Evolutionary conservation across 37 sponge, comb jelly and placozoan genomes (phyloP).

Genomic region (Spongia lamella): DNA sequence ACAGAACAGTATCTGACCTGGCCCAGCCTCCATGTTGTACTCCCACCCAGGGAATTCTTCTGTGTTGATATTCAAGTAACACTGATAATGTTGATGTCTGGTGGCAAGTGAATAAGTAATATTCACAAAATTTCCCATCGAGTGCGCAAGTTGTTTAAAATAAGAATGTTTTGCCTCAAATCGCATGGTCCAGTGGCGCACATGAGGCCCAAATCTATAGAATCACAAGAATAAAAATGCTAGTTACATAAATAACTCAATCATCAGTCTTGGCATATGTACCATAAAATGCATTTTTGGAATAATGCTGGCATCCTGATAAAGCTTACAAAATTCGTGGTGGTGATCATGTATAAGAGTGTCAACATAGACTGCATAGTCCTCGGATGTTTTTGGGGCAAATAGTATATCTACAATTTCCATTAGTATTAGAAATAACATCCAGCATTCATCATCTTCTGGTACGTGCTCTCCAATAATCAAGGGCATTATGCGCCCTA

Average conservation of each 20-base stretch:
- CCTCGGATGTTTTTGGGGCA: not conserved
- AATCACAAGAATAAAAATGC: too few relatives aligned
- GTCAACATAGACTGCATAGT: not conserved
- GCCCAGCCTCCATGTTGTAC: too few relatives aligned
- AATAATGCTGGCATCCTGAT: not conserved
- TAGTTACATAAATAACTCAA: not conserved
- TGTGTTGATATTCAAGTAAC: not conserved
- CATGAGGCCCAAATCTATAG: constrained; percentile 22
- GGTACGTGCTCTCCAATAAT: not conserved
- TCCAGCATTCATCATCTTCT: not conserved
- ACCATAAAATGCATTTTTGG: constrained; percentile 20
- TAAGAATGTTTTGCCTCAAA: constrained; percentile 11
- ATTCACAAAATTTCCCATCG: constrained; percentile 9
- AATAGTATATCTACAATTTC: not conserved
- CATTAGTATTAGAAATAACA: not conserved
- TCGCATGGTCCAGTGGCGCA: constrained; percentile 2
- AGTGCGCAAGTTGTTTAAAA: constrained; percentile 11
- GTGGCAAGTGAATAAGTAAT: not conserved
- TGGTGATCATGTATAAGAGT: constrained; percentile 18
- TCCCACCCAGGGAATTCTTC: too few relatives aligned
- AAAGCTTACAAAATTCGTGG: not conserved
- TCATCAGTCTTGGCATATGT: not conserved
- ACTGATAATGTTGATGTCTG: not conserved
- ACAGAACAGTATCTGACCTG: too few relatives aligned
- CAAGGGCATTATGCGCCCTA: not conserved